These are phyloP conservation scores for Arrhopalites spinosus DNA, from an alignment of 2,888 invertebrate species.

Conservation along the genomic window DNA sequence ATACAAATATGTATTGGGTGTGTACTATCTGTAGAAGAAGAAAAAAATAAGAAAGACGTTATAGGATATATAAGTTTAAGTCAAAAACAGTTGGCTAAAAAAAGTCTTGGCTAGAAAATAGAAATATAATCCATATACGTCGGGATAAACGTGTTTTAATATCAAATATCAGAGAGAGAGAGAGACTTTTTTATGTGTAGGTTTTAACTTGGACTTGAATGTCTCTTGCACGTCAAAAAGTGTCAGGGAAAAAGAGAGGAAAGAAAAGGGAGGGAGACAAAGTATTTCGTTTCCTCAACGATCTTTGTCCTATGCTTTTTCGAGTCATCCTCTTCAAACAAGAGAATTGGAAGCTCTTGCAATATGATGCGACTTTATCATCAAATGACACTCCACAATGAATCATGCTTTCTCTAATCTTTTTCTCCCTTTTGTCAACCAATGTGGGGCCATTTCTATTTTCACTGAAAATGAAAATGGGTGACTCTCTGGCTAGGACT, in stretches of 20 bases:
- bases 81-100: not conserved
- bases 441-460: not conserved
- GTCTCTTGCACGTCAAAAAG: slow-evolving; percentile 27
- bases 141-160: not conserved
- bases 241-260: slow-evolving; percentile 15
- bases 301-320: slow-evolving; percentile 9
- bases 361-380: slow-evolving; percentile 39
- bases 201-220: slow-evolving; percentile 1
- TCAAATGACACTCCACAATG: slow-evolving; percentile 42
- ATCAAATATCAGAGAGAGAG: slow-evolving; percentile 16
- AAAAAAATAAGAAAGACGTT: not conserved
- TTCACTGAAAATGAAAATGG: slow-evolving; percentile 1
- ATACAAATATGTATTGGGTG: not conserved
- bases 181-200: not conserved
- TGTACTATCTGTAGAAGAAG: not conserved
- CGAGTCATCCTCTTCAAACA: slow-evolving; percentile 11
- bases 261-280: not conserved
- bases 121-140: slow-evolving; percentile 22
- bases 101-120: not conserved
- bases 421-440: not conserved
- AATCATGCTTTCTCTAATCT: slow-evolving; percentile 27
- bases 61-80: not conserved
- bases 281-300: slow-evolving; percentile 24
- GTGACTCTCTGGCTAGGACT: slow-evolving; percentile 1
- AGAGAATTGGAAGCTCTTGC: slow-evolving; percentile 18